Evolutionary conservation across 2,888 invertebrate species (phyloP).

Genomic region (Plebejus melissa): DNA sequence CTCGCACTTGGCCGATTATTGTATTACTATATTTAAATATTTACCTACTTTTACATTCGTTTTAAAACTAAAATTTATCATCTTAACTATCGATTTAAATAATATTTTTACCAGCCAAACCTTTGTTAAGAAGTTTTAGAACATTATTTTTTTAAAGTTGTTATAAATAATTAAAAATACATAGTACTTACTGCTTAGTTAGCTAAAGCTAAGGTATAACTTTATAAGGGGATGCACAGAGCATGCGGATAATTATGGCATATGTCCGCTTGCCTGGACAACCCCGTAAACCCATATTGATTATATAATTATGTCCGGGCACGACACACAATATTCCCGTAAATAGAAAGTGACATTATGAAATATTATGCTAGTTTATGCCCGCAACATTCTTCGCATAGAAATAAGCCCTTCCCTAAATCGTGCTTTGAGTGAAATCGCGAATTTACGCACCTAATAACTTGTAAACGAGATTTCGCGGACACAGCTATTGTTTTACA

Average conservation of each 20-base stretch:
- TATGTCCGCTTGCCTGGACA: constrained; percentile 3
- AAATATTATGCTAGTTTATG: background rate
- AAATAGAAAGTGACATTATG: background rate
- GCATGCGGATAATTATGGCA: background rate
- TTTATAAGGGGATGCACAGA: background rate
- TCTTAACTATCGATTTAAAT: too few species aligned
- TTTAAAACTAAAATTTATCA: too few species aligned
- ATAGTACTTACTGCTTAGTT: too few species aligned
- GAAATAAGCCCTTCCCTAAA: background rate
- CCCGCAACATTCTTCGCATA: background rate
- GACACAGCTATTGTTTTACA: background rate
- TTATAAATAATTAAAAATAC: too few species aligned
- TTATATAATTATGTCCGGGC: constrained; percentile 9
- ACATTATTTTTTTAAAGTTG: too few species aligned
- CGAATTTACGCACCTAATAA: background rate
- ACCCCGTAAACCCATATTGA: constrained; percentile 19
- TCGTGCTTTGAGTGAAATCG: background rate
- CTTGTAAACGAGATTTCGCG: background rate
- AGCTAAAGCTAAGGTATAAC: background rate
- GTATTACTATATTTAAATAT: too few species aligned
- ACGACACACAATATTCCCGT: constrained; percentile 1
- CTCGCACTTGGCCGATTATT: too few species aligned
- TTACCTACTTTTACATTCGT: too few species aligned
- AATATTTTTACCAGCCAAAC: background rate
- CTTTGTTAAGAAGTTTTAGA: too few species aligned